Conservation (phyloP, 2,113 vertebrate species). For the Phaethon lepturus region DNA sequence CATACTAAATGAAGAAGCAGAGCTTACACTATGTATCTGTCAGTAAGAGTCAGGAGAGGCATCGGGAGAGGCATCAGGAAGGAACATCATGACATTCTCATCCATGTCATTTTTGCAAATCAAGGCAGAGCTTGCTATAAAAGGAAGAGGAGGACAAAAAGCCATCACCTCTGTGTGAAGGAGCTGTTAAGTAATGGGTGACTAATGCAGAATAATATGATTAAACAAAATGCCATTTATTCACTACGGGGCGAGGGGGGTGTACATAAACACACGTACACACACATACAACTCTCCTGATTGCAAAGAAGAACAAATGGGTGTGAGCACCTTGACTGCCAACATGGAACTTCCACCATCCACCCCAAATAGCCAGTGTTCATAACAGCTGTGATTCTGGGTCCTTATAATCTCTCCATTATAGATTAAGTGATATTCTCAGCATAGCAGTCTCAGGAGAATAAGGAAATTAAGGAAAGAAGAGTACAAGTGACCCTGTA, state of each 20-base stretch:
- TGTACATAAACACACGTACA: background rate
- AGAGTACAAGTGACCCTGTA: background rate
- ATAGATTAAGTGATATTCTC: background rate
- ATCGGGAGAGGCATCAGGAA: conserved; percentile 4
- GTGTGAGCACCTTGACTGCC: background rate
- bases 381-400: background rate
- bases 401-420: background rate
- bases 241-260: background rate
- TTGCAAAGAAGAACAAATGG: background rate
- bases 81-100: conserved; percentile 23
- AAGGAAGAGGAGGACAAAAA: conserved; percentile 13
- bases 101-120: conserved; percentile 19
- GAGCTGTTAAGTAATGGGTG: background rate
- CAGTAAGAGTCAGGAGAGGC: conserved; percentile 11
- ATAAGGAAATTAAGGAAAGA: background rate
- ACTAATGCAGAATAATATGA: background rate
- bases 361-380: background rate
- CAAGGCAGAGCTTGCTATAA: background rate
- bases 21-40: conserved; percentile 32
- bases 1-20: conserved; percentile 49
- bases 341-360: background rate
- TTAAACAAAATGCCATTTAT: background rate
- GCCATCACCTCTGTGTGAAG: background rate
- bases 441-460: background rate
- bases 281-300: background rate